phyloP scores from a whole-genome alignment of 2,797 vertebrate genomes.

The Sylvilagus floridanus region DNA sequence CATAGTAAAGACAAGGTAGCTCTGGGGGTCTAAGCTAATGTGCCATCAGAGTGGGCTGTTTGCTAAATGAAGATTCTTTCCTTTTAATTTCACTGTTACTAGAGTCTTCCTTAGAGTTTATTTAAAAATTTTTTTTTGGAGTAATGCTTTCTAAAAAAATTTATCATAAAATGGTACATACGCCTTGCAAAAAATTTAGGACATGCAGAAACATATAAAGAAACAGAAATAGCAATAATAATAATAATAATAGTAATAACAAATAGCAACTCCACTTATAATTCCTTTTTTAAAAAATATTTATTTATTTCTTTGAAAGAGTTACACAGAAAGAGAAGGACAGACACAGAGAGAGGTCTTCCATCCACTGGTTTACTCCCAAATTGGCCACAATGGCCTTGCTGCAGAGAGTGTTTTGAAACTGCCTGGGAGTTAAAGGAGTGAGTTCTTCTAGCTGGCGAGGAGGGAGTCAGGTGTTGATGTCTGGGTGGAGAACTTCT shows the following conservation, averaged over 20 bases:
- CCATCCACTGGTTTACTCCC: no score
- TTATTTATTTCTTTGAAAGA: no score
- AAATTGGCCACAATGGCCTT: not conserved
- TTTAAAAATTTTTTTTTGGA: slow-evolving; percentile 30
- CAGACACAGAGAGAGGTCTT: no score
- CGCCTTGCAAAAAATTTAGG: not conserved
- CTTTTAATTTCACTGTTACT: slow-evolving; percentile 22
- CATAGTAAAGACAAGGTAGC: not conserved
- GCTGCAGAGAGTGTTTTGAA: not conserved
- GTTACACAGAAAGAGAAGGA: no score
- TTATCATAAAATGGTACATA: not conserved
- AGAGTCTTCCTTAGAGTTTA: slow-evolving; percentile 20
- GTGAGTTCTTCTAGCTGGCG: not conserved
- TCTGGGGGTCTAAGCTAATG: not conserved
- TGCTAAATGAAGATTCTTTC: slow-evolving; percentile 3
- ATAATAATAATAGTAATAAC: no score
- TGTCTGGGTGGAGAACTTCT: not conserved
- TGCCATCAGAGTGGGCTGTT: not conserved
- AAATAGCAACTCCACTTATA: no score
- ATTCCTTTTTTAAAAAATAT: no score
- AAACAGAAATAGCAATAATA: not conserved
- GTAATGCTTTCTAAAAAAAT: not conserved
- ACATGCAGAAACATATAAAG: not conserved
- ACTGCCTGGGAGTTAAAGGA: not conserved
- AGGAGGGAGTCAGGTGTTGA: not conserved